These are phyloP conservation scores for Thecophora atra DNA, from an alignment of 2,888 invertebrate species.

Conservation along the genomic window DNA sequence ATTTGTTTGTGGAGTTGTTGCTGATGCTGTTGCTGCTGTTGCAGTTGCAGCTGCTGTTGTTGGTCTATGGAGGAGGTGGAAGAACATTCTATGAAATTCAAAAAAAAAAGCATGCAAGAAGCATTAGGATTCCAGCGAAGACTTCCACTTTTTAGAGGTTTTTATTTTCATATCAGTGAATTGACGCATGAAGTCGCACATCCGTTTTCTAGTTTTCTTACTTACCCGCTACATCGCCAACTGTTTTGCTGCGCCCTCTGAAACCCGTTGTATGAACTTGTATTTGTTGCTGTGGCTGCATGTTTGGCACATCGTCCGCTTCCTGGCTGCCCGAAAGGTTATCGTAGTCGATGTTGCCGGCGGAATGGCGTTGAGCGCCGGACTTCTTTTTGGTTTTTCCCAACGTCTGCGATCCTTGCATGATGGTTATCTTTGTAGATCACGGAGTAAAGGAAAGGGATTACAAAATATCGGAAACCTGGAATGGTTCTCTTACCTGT, in stretches of 20 bases:
- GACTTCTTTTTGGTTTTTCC: conserved; percentile 82
- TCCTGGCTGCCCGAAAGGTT: conserved; percentile 82
- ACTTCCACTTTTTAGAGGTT: conserved; percentile 5
- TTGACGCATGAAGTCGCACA: background rate
- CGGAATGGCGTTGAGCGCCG: conserved; percentile 81
- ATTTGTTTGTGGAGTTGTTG: conserved; percentile 55
- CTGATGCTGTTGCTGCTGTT: conserved; percentile 44
- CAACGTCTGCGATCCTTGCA: conserved; percentile 82
- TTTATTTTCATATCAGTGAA: background rate
- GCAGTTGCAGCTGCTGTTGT: conserved; percentile 37
- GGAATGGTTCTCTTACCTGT: conserved; percentile 65
- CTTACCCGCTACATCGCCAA: conserved; percentile 83
- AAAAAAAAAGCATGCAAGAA: conserved; percentile 8
- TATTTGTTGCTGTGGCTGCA: conserved; percentile 48
- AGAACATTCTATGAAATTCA: conserved; percentile 11
- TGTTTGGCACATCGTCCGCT: conserved; percentile 71
- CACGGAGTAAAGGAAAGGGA: background rate
- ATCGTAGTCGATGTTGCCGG: conserved; percentile 86
- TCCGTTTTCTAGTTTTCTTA: background rate
- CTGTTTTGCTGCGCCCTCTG: conserved; percentile 89
- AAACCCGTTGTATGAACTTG: conserved; percentile 68
- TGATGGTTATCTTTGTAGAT: conserved; percentile 70
- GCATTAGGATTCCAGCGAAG: background rate
- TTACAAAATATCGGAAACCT: background rate
- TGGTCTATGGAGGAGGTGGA: conserved; percentile 60